Conservation (phyloP, 2,888 invertebrate species). For the Corythucha ciliata region DNA sequence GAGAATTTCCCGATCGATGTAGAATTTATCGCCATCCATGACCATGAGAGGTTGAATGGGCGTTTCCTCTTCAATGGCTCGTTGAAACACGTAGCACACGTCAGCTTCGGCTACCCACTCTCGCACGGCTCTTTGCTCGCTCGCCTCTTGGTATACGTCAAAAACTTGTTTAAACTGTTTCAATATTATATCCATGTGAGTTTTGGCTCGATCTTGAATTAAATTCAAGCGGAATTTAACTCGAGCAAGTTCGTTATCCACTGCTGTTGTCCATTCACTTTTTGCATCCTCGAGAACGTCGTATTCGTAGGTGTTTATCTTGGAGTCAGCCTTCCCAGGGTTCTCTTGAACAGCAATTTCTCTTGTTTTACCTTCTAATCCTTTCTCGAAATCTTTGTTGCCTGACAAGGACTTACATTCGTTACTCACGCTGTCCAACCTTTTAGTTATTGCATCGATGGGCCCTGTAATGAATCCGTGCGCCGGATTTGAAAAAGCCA, state of each 20-base stretch:
- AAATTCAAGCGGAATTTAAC: conserved; percentile 43
- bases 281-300: conserved; percentile 18
- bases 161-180: conserved; percentile 52
- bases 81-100: conserved; percentile 37
- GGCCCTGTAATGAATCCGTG: too few relatives aligned
- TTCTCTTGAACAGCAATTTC: too few relatives aligned
- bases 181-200: conserved; percentile 42
- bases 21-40: conserved; percentile 46
- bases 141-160: conserved; percentile 48
- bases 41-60: conserved; percentile 45
- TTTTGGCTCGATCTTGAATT: conserved; percentile 41
- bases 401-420: too few relatives aligned
- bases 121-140: conserved; percentile 42
- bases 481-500: too few relatives aligned
- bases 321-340: too few relatives aligned
- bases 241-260: conserved; percentile 37
- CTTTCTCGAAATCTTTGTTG: too few relatives aligned
- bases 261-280: conserved; percentile 5
- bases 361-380: too few relatives aligned
- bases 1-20: conserved; percentile 45
- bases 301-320: too few relatives aligned
- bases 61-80: conserved; percentile 45
- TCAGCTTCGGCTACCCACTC: conserved; percentile 42
- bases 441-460: too few relatives aligned
- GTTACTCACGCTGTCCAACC: too few relatives aligned